A percentile compares a stretch with the other conserved stretches of the same genome.
Conservation (phyloP, 2,888 invertebrate genomes). For the Ischnus inquisitorius region DNA sequence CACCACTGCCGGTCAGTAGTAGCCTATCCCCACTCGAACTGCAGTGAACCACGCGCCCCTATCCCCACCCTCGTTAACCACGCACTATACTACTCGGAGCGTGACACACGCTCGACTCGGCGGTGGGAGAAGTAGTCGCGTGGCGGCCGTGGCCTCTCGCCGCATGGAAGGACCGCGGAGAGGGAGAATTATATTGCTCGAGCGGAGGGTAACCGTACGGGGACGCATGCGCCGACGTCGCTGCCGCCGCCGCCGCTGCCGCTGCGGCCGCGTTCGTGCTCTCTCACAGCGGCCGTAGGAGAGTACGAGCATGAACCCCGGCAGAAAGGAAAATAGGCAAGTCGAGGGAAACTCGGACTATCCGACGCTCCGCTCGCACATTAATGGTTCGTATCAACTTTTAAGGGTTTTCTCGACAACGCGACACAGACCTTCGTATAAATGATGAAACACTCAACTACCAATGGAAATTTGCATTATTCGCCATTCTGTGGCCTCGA, state of each 20-base stretch:
- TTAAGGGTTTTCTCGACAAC: background rate
- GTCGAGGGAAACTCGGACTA: constrained; percentile 4
- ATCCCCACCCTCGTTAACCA: constrained; percentile 78
- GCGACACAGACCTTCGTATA: background rate
- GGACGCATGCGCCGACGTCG: constrained; percentile 55
- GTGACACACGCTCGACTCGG: constrained; percentile 81
- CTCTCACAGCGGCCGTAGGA: constrained; percentile 32
- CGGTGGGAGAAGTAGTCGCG: constrained; percentile 83
- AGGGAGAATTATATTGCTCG: constrained; percentile 44
- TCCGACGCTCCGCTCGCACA: background rate
- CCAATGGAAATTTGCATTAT: background rate
- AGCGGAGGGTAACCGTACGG: constrained; percentile 22
- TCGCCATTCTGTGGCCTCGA: background rate
- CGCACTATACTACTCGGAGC: constrained; percentile 82
- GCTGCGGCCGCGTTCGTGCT: constrained; percentile 58
- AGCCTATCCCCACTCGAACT: constrained; percentile 46
- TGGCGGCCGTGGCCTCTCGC: constrained; percentile 78
- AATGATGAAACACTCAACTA: background rate
- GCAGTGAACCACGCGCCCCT: constrained; percentile 80
- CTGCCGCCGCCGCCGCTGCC: constrained; percentile 28
- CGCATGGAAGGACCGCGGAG: constrained; percentile 58
- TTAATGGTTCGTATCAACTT: background rate
- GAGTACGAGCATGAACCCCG: constrained; percentile 57
- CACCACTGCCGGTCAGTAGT: constrained; percentile 59
- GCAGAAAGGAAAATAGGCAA: constrained; percentile 43